Evolutionary conservation across 2,797 vertebrate species (phyloP), one percentile per base, ranked within the genome.

Genomic region (Bradypus variegatus): DNA sequence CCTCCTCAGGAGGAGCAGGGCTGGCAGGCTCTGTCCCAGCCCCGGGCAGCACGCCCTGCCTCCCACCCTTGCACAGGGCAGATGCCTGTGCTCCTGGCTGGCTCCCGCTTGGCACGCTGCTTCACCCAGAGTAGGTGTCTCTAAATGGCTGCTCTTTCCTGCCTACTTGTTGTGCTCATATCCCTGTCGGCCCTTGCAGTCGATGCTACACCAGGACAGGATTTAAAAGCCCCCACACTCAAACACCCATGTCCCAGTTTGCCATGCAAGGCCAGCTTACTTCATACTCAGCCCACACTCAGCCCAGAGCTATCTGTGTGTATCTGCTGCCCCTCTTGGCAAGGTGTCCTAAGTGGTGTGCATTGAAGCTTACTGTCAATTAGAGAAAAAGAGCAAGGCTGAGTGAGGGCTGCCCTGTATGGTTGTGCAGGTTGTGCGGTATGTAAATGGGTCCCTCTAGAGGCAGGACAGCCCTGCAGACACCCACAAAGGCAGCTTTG

Each of bases 391-490:
- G 45, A 82, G 38, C 45, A 36, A 91, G 89, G 31, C 38, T 7
- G 29, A 7, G 45, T 7, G 29, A 7, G 33, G 72, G 79, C 77
- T 33, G 75, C 82, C 90, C 79, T 2, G 70, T 18, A 21, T 5
- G 88, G 89, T 41, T 19, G 79, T 1, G n/a, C 55, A 8, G 65
- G 91, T 25, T 76, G 91, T 77, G 62, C 1, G 3, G 14, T 65
- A 80, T 79, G 75, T 33, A 76, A 65, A 53, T 19, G 90, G 91
- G 79, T 79, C 93, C 94, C 91, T 65, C 93, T 94, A 89, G 91
- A 86, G 94, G 93, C 6, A 2, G 70, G 80, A 91, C 50, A 58
- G 50, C 62, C 86, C 72, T 14, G 8, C 29, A 5, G 19, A 38
- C 0, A 6, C 33, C 2, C 64, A 23, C 70, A 13, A 53, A 62